Base-by-base conservation (phyloP, 2,113 vertebrate species). In the Calypte anna region DNA sequence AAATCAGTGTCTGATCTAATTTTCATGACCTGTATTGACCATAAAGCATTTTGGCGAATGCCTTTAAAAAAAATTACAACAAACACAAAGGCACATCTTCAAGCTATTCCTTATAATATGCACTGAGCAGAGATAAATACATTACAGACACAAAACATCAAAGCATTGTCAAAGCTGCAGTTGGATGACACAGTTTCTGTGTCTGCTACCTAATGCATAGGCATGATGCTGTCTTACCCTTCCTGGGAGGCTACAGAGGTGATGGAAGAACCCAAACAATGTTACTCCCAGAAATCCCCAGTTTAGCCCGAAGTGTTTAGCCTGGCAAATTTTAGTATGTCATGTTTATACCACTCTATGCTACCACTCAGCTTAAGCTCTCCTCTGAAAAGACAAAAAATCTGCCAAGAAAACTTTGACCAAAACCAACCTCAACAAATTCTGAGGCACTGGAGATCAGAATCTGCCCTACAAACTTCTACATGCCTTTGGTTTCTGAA, bases 241-340 rank as follows among this genome's bases (percentile, higher is more conserved):
- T 85, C 67, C 68, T 67, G 51, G 4, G 38, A 83, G n/a, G 38
- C 82, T 83, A 58, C 44, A 27, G 4, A 43, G 43, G 20, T 70
- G 70, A 70, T 14, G 51, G 80, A 51, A 83, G 43, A 88, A 59
- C 8, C 36, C 82, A 76, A 85, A 50, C 18, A 1, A 82, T 68
- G n/a, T 3, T 53, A 16, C 30, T 68, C 16, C 24, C 31, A 83
- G 44, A 85, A 82, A 53, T 16, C 76, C 55, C 23, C 19, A 8
- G 43, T 36, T 86, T 40, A 68, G 28, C 57, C 23, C 18, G 4
- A 67, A 61, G 21, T 28, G 33, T 76, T 97, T 74, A 98, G 91
- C 90, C 98, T 97, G 94, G 98, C 97, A 96, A 98, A 98, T 98
- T 98, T 98, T 97, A 99, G 64, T 91, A 98, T 98, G 97, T 99